Base-by-base conservation (phyloP, 2,113 vertebrate species). In the Ceratotherium simum region DNA sequence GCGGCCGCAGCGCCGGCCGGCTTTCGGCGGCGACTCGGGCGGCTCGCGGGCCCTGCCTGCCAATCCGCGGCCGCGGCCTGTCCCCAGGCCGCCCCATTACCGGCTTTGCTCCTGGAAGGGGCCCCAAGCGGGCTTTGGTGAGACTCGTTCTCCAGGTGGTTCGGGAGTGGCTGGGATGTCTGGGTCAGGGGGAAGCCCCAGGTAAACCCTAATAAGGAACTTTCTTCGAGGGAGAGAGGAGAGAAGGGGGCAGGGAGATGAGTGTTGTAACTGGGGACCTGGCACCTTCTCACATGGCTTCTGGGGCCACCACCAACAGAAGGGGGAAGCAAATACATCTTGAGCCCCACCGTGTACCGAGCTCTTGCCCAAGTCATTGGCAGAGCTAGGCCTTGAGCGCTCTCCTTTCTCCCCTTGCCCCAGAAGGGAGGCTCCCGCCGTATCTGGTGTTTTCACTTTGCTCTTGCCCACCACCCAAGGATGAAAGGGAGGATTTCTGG, bases 1-100 rank as follows among this genome's bases (percentile, higher is more conserved):
- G 3, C 10, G 89, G 97, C 92, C 78, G 76, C 97, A 97, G 98
- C 83, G 73, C 93, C 91, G 54, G 90, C 97, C 97, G 92, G 56
- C 95, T 95, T 98, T 90, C 69, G 51, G 73, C 69, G 51, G 73
- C 16, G 36, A 76, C 48, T 84, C 69, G 8, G 36, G 90, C 48
- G 5, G 85, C 70, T 65, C 21, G 8, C 39, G 1, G 27, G 69
- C 12, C 56, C 60, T 16, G 42, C 93, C 80, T 3, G 73, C 78
- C 36, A 13, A 42, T 25, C 60, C 25, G 5, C 90, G 79, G 90
- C 79, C 69, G 96, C 75, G 21, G 21, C 88, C 69, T 56, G 75
- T 76, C 80, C 39, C 36, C 4, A 10, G 92, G 96, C 85, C 46
- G 13, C 56, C 23, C 39, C 3, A 18, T 56, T 25, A 51, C 93